phyloP scores from a whole-genome alignment of 2,113 vertebrate genomes.

The Erythrolamprus reginae region DNA sequence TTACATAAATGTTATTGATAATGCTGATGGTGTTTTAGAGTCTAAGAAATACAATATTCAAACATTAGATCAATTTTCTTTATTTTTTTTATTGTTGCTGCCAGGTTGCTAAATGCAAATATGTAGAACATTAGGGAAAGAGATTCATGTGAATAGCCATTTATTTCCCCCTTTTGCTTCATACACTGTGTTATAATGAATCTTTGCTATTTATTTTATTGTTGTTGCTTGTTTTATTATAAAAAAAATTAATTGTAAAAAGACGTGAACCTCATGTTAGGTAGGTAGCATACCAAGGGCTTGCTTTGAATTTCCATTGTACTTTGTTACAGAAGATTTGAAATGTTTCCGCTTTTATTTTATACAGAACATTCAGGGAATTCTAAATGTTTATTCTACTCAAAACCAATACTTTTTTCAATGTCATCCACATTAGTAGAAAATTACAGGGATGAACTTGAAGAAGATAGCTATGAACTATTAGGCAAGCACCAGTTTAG shows the following conservation, averaged over 20 bases:
- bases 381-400: background rate
- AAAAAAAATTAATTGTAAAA: background rate
- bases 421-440: background rate
- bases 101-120: background rate
- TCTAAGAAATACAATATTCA: background rate
- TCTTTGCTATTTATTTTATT: background rate
- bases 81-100: background rate
- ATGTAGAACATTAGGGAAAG: background rate
- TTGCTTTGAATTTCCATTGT: background rate
- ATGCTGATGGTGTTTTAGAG: background rate
- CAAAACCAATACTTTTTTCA: background rate
- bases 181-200: background rate
- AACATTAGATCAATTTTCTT: background rate
- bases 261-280: background rate
- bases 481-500: background rate
- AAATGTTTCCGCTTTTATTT: background rate
- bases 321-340: background rate
- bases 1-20: background rate
- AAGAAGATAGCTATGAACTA: background rate
- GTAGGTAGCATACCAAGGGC: no score
- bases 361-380: background rate
- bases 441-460: background rate
- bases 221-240: background rate
- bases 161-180: background rate
- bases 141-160: background rate